Conservation (phyloP, 2,888 invertebrate species). For the Macrophya annulata region DNA sequence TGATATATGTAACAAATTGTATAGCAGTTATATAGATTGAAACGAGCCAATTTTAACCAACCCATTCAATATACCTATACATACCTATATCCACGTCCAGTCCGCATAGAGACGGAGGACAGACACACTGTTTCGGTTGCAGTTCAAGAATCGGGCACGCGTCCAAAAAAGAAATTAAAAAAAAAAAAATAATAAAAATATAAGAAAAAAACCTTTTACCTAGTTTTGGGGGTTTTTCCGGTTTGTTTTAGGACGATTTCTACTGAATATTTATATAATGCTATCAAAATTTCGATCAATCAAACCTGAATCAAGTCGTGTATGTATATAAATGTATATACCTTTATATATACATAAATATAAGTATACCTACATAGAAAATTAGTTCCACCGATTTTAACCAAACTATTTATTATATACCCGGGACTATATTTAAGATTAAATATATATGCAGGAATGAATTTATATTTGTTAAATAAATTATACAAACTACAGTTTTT, state of each 20-base stretch:
- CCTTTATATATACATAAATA: no score
- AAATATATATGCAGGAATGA: no score
- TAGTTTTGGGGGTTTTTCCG: neutral
- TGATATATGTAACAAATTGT: constrained; percentile 27
- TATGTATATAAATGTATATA: no score
- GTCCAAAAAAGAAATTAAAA: constrained; percentile 41
- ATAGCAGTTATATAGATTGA: neutral
- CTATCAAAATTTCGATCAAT: neutral
- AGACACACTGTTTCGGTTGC: neutral
- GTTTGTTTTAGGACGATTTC: neutral
- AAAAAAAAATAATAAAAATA: no score
- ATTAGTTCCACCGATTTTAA: neutral
- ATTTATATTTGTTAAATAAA: no score
- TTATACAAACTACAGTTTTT: no score
- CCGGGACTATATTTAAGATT: no score
- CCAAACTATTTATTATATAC: neutral
- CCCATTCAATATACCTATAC: neutral
- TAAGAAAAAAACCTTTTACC: neutral
- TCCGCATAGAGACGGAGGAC: neutral
- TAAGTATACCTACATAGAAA: no score
- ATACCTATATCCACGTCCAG: neutral
- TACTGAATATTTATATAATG: constrained; percentile 3
- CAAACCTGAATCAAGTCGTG: neutral
- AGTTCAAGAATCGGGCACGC: neutral
- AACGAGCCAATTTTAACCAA: constrained; percentile 21